These are phyloP conservation scores for Corticium candelabrum DNA, from an alignment of 37 sponge, comb jelly and placozoan species.

Conservation along the genomic window DNA sequence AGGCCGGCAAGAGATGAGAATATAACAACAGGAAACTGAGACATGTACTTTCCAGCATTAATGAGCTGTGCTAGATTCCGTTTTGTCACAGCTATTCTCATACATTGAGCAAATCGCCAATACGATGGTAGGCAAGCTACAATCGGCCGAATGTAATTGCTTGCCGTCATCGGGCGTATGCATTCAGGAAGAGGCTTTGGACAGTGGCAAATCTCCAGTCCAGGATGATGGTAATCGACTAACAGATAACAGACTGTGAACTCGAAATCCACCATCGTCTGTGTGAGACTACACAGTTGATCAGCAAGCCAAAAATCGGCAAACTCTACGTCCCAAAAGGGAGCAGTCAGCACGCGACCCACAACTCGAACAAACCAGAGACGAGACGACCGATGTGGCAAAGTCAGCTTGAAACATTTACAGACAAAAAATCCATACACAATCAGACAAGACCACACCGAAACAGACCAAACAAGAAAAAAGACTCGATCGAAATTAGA, in stretches of 20 bases:
- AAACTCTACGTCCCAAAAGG: not conserved
- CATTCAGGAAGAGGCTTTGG: not conserved
- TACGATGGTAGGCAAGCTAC: not conserved
- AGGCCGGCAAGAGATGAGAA: not conserved
- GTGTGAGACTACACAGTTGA: not conserved
- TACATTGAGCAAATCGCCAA: conserved; percentile 10
- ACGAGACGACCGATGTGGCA: not conserved
- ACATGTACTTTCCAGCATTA: conserved; percentile 8
- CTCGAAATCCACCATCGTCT: not conserved
- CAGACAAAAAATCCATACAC: not conserved
- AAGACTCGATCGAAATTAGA: not conserved
- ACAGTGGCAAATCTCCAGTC: not conserved
- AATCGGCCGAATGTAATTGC: not conserved
- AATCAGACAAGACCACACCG: not conserved
- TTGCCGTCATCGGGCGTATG: not conserved
- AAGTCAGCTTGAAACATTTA: not conserved
- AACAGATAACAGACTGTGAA: not conserved
- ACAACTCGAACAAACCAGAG: not conserved
- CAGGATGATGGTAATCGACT: not conserved
- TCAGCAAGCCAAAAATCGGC: conserved; percentile 12
- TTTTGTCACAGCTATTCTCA: not conserved
- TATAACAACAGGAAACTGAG: not conserved
- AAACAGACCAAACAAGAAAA: not conserved
- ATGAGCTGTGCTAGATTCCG: not conserved
- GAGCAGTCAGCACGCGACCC: not conserved